Evolutionary conservation across 2,113 vertebrate species (phyloP).

Genomic region (Neomonachus schauinslandi): DNA sequence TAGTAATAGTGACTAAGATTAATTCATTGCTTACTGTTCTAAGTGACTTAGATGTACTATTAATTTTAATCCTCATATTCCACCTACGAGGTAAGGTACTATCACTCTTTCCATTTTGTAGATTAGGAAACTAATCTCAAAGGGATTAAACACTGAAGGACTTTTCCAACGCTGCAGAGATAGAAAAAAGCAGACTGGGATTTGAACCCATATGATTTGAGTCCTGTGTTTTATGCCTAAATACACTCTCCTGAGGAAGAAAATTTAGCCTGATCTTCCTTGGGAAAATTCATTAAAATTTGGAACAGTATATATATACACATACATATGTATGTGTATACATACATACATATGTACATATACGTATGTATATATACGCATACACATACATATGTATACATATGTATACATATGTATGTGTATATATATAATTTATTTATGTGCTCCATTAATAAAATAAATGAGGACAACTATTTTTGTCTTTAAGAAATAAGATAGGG

Average conservation of each 20-base stretch:
- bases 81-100: neutral
- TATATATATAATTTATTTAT: neutral
- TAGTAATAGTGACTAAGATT: neutral
- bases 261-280: neutral
- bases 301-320: neutral
- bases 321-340: neutral
- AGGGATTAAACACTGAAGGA: neutral
- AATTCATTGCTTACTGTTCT: neutral
- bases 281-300: neutral
- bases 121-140: neutral
- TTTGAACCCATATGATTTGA: neutral
- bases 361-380: neutral
- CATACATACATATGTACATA: neutral
- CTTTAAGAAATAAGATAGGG: neutral
- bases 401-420: neutral
- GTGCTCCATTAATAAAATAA: neutral
- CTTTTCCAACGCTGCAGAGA: neutral
- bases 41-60: neutral
- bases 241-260: neutral
- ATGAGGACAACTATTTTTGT: neutral
- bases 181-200: neutral
- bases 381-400: neutral
- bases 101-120: neutral
- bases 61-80: neutral
- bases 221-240: neutral